phyloP scores from a whole-genome alignment of 2,113 vertebrate species.

The Microtus richardsoni region DNA sequence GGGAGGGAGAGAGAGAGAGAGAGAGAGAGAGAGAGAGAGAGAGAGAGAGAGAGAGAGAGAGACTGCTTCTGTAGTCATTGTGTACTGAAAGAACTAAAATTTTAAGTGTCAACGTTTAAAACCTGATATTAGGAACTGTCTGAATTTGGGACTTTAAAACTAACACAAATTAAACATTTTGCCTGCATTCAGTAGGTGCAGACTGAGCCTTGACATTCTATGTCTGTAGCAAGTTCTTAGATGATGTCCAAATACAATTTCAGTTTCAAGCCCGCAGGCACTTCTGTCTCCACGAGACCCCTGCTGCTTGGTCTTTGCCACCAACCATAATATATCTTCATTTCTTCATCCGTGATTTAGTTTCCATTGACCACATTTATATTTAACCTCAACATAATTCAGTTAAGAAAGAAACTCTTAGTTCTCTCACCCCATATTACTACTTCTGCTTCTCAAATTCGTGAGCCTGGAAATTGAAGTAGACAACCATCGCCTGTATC shows the following conservation, averaged over 20 bases:
- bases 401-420: not conserved
- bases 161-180: not conserved
- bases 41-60: not conserved
- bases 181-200: not conserved
- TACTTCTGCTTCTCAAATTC: not conserved
- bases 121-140: not conserved
- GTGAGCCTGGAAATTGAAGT: not conserved
- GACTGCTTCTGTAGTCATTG: conserved; percentile 5
- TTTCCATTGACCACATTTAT: not conserved
- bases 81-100: not conserved
- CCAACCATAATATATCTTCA: not conserved
- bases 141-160: not conserved
- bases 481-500: not conserved
- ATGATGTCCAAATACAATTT: not conserved
- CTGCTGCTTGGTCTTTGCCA: not conserved
- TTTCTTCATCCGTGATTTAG: not conserved
- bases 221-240: not conserved
- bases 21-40: not conserved
- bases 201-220: not conserved
- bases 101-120: not conserved
- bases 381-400: not conserved
- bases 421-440: not conserved
- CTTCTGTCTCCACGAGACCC: not conserved
- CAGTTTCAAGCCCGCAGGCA: not conserved
- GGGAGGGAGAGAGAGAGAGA: not conserved